These are phyloP conservation scores for Perognathus longimembris DNA, from an alignment of 2,113 vertebrate genomes.

Conservation along the genomic window DNA sequence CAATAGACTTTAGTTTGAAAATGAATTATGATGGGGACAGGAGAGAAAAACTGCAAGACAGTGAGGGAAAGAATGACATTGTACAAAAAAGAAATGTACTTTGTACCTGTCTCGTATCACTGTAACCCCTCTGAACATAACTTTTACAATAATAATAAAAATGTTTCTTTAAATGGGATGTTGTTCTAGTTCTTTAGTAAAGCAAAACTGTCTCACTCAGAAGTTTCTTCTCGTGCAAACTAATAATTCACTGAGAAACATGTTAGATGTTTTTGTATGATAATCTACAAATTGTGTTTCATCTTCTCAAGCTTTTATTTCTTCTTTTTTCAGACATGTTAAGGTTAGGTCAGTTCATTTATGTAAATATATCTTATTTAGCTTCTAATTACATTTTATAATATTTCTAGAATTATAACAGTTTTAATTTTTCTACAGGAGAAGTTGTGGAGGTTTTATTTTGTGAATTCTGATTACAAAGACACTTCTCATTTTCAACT, in stretches of 20 bases:
- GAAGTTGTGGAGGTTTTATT: background rate
- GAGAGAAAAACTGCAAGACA: no score
- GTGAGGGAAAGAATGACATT: background rate
- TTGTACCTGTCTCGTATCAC: background rate
- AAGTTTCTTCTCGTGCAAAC: background rate
- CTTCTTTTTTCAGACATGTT: background rate
- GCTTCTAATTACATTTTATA: background rate
- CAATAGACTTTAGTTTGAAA: no score
- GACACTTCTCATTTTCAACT: background rate
- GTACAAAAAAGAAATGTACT: background rate
- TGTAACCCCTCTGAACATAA: background rate
- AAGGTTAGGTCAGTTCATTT: background rate
- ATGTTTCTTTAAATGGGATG: no score
- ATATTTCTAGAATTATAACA: background rate
- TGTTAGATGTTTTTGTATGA: background rate
- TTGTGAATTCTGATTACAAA: background rate
- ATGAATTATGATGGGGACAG: no score
- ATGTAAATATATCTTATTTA: background rate
- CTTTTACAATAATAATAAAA: background rate
- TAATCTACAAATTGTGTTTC: background rate
- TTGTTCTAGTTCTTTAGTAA: background rate
- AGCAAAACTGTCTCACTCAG: background rate
- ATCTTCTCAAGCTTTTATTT: background rate
- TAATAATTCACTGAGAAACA: background rate
- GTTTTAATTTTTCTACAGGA: background rate